Percentiles rank a stretch among this genome's conserved stretches.
These are phyloP conservation scores for Ceratosolen solmsi DNA, from an alignment of 1,140 invertebrate genomes.

Conservation along the genomic window DNA sequence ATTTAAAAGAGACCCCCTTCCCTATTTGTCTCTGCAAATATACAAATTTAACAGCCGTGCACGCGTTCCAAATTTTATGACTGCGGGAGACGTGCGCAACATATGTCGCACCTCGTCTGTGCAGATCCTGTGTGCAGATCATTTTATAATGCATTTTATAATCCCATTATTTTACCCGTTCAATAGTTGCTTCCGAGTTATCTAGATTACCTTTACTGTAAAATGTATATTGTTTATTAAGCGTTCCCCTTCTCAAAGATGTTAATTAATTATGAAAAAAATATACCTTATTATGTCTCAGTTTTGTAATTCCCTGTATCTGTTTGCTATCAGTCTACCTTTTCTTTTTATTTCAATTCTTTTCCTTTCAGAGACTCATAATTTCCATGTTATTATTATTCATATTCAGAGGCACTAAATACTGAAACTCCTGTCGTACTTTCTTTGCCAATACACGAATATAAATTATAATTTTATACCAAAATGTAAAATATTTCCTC, in stretches of 20 bases:
- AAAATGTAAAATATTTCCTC: too few relatives aligned
- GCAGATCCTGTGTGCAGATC: neutral
- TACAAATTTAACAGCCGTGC: conserved; percentile 62
- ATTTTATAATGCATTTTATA: neutral
- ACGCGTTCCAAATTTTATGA: conserved; percentile 59
- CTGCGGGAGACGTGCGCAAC: conserved; percentile 32
- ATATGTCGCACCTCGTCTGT: neutral
- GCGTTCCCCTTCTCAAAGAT: neutral
- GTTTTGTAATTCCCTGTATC: too few relatives aligned
- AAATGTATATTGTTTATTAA: neutral
- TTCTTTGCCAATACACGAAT: too few relatives aligned
- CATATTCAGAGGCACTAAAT: too few relatives aligned
- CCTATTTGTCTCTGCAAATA: conserved; percentile 58
- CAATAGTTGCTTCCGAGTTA: neutral
- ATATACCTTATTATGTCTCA: too few relatives aligned
- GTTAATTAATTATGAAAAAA: too few relatives aligned
- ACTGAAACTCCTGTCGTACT: too few relatives aligned
- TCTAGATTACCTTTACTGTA: neutral
- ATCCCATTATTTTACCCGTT: neutral
- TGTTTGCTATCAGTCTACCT: too few relatives aligned
- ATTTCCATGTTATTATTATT: too few relatives aligned
- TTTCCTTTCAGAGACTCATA: too few relatives aligned
- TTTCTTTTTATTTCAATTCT: too few relatives aligned
- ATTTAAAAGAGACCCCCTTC: neutral
- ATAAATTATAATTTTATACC: too few relatives aligned